These are phyloP conservation scores for Temnothorax longispinosus DNA, from an alignment of 1,140 invertebrate species.

Conservation along the genomic window DNA sequence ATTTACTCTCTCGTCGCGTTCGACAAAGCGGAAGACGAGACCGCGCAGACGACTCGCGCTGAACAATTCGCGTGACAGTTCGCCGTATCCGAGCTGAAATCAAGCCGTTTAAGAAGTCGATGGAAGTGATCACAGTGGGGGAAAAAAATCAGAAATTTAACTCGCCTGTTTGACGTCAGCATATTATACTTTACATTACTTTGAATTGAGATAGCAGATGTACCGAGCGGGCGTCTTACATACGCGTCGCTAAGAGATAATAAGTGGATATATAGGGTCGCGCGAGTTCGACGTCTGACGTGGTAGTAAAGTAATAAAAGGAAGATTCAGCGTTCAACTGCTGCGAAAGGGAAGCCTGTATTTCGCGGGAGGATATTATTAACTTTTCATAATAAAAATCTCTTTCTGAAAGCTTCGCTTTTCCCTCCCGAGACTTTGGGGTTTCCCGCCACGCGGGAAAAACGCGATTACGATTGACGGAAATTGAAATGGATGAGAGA, in stretches of 20 bases:
- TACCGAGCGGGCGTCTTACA: neutral
- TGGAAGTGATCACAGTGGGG: neutral
- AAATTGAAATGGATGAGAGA: neutral
- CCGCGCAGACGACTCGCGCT: neutral
- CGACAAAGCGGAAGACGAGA: neutral
- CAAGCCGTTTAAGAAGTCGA: neutral
- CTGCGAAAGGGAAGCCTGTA: neutral
- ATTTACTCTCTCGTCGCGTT: neutral
- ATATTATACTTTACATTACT: conserved; percentile 16
- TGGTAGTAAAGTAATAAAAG: conserved; percentile 16
- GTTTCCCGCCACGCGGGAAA: neutral
- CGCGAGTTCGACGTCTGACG: conserved; percentile 23
- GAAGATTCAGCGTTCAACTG: neutral
- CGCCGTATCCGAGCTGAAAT: no score
- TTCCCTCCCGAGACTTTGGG: no score
- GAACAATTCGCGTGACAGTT: neutral
- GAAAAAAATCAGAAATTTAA: neutral
- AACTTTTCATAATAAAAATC: neutral
- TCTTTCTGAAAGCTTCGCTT: neutral
- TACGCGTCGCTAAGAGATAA: conserved; percentile 21
- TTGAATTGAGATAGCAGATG: conserved; percentile 38
- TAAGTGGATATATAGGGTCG: conserved; percentile 32
- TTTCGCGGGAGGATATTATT: neutral
- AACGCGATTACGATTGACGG: neutral
- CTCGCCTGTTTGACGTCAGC: conserved; percentile 17